These are phyloP conservation scores for Macaria notata DNA, from an alignment of 2,888 invertebrate genomes.

Conservation along the genomic window DNA sequence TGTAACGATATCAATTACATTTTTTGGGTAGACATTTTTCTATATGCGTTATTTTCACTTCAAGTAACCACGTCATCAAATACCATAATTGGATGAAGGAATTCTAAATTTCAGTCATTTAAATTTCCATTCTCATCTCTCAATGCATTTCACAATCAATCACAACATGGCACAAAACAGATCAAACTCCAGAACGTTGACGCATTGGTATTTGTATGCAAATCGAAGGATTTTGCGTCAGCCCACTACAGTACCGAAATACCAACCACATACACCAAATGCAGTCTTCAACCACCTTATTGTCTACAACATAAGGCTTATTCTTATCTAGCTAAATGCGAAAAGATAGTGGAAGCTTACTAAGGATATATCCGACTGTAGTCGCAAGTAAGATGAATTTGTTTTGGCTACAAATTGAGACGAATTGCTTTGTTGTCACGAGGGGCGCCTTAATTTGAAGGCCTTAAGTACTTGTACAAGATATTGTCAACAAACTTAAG, in stretches of 20 bases:
- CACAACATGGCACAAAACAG: constrained; percentile 5
- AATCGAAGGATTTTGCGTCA: constrained; percentile 28
- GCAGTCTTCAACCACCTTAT: constrained; percentile 6
- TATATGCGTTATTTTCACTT: no score
- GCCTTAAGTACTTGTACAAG: constrained; percentile 5
- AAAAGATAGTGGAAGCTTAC: not conserved
- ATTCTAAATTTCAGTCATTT: no score
- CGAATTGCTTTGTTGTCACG: constrained; percentile 30
- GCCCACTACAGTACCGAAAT: constrained; percentile 23
- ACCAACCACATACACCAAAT: constrained; percentile 1
- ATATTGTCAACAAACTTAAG: constrained; percentile 17
- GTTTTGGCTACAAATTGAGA: constrained; percentile 28
- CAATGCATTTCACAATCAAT: constrained; percentile 1
- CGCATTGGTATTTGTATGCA: constrained; percentile 26
- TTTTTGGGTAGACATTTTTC: no score
- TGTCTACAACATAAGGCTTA: constrained; percentile 7
- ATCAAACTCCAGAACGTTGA: constrained; percentile 8
- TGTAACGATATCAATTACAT: no score
- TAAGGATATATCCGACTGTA: constrained; percentile 7
- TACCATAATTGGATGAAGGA: no score
- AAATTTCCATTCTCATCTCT: not conserved
- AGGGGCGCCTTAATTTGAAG: constrained; percentile 29
- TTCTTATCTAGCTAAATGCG: constrained; percentile 1
- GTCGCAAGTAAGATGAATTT: constrained; percentile 23
- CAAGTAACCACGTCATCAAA: no score